A percentile compares a stretch with the other conserved stretches of the same genome.
Conservation (phyloP, 2,888 invertebrate species). For the Oscheius sp. region DNA sequence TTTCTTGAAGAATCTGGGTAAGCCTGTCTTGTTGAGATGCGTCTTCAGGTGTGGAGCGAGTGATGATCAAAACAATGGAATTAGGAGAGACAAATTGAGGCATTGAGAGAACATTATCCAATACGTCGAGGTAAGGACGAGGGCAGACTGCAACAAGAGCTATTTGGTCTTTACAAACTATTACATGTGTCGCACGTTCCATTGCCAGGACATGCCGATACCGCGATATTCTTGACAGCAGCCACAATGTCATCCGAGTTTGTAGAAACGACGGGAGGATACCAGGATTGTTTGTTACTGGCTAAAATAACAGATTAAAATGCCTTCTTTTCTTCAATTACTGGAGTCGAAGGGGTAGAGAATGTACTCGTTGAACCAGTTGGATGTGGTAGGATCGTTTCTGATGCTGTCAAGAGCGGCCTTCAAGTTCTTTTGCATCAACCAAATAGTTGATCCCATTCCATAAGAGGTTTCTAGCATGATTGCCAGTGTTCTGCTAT, state of each 20-base stretch:
- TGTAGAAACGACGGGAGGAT: constrained; percentile 39
- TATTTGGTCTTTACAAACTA: not conserved
- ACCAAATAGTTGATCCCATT: constrained; percentile 55
- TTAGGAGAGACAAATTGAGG: constrained; percentile 49
- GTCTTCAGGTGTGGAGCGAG: constrained; percentile 65
- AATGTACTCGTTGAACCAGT: constrained; percentile 63
- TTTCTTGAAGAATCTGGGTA: constrained; percentile 28
- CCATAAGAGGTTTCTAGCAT: constrained; percentile 61
- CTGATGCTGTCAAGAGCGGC: constrained; percentile 48
- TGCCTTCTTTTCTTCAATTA: constrained; percentile 36
- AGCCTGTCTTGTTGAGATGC: constrained; percentile 22
- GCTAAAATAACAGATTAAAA: constrained; percentile 43
- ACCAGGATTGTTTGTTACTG: constrained; percentile 56
- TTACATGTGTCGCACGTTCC: constrained; percentile 23
- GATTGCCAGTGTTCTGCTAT: constrained; percentile 59
- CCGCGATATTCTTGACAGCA: constrained; percentile 52
- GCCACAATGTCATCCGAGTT: constrained; percentile 55
- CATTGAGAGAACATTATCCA: constrained; percentile 45
- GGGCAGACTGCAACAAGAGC: constrained; percentile 52
- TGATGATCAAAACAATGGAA: constrained; percentile 61
- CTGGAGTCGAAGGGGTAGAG: constrained; percentile 66
- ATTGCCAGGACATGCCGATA: constrained; percentile 45
- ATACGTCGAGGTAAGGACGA: constrained; percentile 56
- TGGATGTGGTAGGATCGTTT: constrained; percentile 49
- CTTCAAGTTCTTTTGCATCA: constrained; percentile 52